Evolutionary conservation across 1,140 invertebrate species (phyloP).

Genomic region (Pissodes strobi): DNA sequence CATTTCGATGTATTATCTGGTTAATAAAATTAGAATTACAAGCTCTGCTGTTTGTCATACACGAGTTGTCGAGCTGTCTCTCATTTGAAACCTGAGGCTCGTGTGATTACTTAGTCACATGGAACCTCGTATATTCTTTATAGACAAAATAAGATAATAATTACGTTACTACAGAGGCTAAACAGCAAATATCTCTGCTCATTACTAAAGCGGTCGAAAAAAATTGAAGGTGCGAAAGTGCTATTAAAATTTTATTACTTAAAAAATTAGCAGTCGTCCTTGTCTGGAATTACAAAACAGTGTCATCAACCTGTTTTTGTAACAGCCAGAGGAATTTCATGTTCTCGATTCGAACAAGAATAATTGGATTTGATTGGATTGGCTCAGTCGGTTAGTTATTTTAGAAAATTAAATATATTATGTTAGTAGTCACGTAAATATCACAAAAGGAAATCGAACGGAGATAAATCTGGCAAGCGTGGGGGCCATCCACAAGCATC

Average conservation of each 20-base stretch:
- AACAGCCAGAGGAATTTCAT: too few relatives aligned
- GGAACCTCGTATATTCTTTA: too few relatives aligned
- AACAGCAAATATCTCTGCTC: background rate
- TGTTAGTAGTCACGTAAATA: too few relatives aligned
- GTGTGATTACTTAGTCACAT: background rate
- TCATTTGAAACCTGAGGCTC: background rate
- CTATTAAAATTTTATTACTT: slow-evolving; percentile 24
- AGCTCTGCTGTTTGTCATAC: background rate
- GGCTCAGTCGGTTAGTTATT: too few relatives aligned
- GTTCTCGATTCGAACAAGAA: too few relatives aligned
- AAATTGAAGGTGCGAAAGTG: slow-evolving; percentile 21
- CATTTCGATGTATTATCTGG: slow-evolving; percentile 2
- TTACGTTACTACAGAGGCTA: background rate
- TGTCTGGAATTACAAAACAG: slow-evolving; percentile 32
- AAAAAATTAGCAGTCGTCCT: slow-evolving; percentile 24
- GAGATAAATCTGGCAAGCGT: too few relatives aligned
- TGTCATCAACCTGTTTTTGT: slow-evolving; percentile 32
- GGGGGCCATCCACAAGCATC: too few relatives aligned
- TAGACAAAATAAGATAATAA: too few relatives aligned
- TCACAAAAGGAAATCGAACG: too few relatives aligned
- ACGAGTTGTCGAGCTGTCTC: background rate
- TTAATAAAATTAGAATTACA: background rate
- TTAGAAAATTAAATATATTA: too few relatives aligned
- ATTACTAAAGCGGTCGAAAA: slow-evolving; percentile 1
- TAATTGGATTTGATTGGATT: too few relatives aligned